Evolutionary conservation across 2,888 invertebrate genomes (phyloP).

Genomic region (Lithosia quadra): DNA sequence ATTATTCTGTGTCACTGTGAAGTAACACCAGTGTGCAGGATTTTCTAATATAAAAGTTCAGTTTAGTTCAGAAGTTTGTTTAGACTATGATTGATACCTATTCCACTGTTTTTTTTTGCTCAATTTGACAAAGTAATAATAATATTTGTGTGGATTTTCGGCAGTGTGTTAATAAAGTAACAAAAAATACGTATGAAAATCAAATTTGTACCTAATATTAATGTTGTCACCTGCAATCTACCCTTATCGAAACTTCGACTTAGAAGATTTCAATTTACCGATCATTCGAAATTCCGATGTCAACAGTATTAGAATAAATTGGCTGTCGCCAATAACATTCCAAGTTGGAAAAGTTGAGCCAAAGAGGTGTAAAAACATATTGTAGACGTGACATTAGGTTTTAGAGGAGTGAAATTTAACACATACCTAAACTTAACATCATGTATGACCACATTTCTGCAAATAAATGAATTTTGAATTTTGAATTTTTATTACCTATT

Average conservation of each 20-base stretch:
- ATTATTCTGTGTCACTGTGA: background rate
- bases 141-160: too few species aligned
- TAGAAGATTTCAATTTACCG: conserved; percentile 9
- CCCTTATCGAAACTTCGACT: background rate
- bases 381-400: conserved; percentile 3
- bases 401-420: background rate
- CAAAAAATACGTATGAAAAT: background rate
- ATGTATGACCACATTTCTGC: too few species aligned
- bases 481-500: background rate
- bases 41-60: background rate
- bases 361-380: conserved; percentile 5
- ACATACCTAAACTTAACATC: too few species aligned
- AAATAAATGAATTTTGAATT: too few species aligned
- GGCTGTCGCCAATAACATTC: conserved; percentile 8
- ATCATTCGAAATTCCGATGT: conserved; percentile 16
- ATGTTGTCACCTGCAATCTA: background rate
- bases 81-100: too few species aligned
- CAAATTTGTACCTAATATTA: background rate
- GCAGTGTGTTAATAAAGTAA: too few species aligned
- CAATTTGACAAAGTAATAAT: too few species aligned
- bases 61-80: too few species aligned
- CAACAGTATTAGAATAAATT: conserved; percentile 10
- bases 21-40: background rate
- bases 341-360: conserved; percentile 8
- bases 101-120: too few species aligned